These are phyloP conservation scores for Trachelus stipa DNA, from an alignment of 2,888 invertebrate species.

Conservation along the genomic window DNA sequence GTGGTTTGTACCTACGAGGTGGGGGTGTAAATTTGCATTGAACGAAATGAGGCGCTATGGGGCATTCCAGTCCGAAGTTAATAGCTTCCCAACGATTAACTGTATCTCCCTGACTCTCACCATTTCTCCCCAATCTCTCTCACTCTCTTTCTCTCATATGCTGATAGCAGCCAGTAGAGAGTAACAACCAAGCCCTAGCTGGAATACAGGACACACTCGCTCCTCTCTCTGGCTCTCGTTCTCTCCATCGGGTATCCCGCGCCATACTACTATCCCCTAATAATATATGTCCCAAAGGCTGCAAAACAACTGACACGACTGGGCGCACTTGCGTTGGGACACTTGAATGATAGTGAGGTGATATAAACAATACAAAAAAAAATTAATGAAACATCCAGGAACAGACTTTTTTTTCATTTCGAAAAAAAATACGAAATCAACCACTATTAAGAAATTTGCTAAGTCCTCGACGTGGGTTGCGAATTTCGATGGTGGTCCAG, in stretches of 20 bases:
- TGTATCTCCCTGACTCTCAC: constrained; percentile 46
- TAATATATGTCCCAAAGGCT: constrained; percentile 56
- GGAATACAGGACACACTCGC: constrained; percentile 11
- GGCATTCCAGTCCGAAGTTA: constrained; percentile 63
- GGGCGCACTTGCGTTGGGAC: not conserved
- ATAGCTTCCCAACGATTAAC: constrained; percentile 65
- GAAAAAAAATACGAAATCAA: not conserved
- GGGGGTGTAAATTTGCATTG: constrained; percentile 60
- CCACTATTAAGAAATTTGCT: not conserved
- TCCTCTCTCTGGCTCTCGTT: constrained; percentile 32
- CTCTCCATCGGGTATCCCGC: constrained; percentile 34
- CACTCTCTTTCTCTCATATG: constrained; percentile 14
- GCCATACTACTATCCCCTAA: constrained; percentile 46
- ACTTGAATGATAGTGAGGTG: too few relatives aligned
- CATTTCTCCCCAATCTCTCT: constrained; percentile 6
- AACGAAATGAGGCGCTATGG: constrained; percentile 61
- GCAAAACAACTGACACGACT: constrained; percentile 55
- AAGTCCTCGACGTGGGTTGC: not conserved
- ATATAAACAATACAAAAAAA: not conserved
- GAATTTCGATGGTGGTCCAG: constrained; percentile 28
- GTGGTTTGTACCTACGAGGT: constrained; percentile 33
- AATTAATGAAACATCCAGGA: not conserved
- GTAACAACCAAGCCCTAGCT: not conserved
- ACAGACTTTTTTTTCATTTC: not conserved
- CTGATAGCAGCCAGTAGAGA: not conserved